A percentile compares a stretch with the other conserved stretches of the same genome.
Conservation (phyloP, 2,797 vertebrate genomes). For the Manis pentadactyla region DNA sequence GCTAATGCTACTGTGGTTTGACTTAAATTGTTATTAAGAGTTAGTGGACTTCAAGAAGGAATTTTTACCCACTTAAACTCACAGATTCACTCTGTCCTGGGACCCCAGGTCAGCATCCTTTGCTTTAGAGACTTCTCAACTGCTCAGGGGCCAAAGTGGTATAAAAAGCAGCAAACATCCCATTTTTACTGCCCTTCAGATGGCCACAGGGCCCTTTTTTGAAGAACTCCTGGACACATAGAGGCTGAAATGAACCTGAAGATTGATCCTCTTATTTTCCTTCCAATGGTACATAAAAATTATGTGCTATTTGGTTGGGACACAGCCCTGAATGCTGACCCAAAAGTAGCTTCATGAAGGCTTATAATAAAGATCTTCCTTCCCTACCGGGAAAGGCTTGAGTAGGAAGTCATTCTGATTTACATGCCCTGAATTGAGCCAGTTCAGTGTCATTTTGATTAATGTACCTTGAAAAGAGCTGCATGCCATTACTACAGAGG, state of each 20-base stretch:
- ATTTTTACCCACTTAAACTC: neutral
- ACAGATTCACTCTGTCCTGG: neutral
- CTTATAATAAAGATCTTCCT: slow-evolving; percentile 14
- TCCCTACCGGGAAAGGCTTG: neutral
- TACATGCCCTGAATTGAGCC: neutral
- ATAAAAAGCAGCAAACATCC: neutral
- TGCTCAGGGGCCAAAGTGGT: neutral
- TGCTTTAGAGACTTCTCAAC: neutral
- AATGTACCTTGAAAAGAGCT: slow-evolving; percentile 34
- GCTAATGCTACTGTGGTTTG: neutral
- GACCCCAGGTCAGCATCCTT: neutral
- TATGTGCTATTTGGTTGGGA: neutral
- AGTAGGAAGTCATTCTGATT: neutral
- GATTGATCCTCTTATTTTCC: neutral
- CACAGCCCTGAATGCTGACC: neutral
- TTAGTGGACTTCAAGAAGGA: neutral
- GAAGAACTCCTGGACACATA: neutral
- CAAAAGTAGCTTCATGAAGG: neutral
- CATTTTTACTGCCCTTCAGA: neutral
- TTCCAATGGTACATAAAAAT: neutral
- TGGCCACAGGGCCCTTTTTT: neutral
- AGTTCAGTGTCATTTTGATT: slow-evolving; percentile 19
- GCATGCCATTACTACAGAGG: neutral
- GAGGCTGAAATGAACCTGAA: neutral
- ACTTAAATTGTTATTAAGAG: neutral